A percentile compares a stretch with the other conserved stretches of the same genome.
phyloP scores from a whole-genome alignment of 2,797 vertebrate genomes.

The Amazona finschi region DNA sequence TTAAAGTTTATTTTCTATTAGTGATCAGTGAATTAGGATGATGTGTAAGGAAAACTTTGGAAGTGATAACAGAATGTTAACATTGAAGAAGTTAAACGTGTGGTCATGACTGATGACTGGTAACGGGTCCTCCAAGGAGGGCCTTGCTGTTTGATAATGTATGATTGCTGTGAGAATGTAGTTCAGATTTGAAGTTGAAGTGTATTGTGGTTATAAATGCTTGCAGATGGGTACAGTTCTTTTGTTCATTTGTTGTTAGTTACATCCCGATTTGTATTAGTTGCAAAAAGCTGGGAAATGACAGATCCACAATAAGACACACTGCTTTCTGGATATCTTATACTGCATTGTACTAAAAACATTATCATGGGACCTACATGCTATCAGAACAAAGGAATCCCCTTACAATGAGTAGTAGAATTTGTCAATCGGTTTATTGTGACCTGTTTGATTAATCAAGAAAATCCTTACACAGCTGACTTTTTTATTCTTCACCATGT shows the following conservation, averaged over 20 bases:
- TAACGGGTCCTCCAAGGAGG: accelerated
- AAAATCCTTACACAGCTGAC: neutral
- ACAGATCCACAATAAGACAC: neutral
- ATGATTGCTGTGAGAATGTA: neutral
- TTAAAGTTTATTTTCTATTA: neutral
- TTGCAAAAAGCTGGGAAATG: constrained; percentile 27
- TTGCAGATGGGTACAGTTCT: constrained; percentile 26
- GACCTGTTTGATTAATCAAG: neutral
- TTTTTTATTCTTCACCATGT: neutral
- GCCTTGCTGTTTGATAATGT: neutral
- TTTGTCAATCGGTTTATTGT: neutral
- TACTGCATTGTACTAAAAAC: neutral
- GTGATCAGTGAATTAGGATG: neutral
- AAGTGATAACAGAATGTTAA: neutral
- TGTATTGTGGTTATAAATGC: neutral
- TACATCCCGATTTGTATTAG: constrained; percentile 29
- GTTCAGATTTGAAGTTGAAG: neutral
- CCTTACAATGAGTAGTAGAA: neutral
- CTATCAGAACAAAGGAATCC: neutral
- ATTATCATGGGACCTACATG: neutral
- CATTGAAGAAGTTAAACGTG: neutral
- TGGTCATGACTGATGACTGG: neutral
- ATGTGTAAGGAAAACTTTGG: neutral
- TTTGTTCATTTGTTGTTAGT: constrained; percentile 43
- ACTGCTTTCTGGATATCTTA: constrained; percentile 26